Evolutionary conservation across 2,888 invertebrate genomes (phyloP).

Genomic region (Leistus spinibarbis): DNA sequence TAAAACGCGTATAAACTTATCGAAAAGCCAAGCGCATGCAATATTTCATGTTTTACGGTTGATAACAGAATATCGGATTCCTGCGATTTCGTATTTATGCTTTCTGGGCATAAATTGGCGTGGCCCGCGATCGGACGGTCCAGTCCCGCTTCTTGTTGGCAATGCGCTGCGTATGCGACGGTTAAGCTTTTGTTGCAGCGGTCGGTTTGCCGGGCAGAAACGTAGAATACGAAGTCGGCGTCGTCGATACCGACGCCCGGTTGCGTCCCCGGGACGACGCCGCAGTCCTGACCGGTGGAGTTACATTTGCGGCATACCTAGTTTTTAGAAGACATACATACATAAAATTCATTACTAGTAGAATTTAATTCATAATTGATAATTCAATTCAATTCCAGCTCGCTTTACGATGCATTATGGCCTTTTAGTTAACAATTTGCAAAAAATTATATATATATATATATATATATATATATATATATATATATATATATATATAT

Average conservation of each 20-base stretch:
- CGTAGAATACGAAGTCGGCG: constrained; percentile 95
- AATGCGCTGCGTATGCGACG: constrained; percentile 97
- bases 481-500: neutral
- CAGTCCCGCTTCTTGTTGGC: constrained; percentile 91
- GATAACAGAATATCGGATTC: constrained; percentile 91
- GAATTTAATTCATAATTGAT: too few relatives aligned
- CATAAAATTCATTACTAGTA: too few relatives aligned
- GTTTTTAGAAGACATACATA: neutral
- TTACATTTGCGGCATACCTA: constrained; percentile 89
- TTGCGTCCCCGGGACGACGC: constrained; percentile 61
- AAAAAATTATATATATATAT: too few relatives aligned
- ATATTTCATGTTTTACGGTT: constrained; percentile 97
- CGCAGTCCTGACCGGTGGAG: constrained; percentile 83
- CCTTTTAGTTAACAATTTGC: too few relatives aligned
- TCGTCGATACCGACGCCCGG: constrained; percentile 74
- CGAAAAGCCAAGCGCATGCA: constrained; percentile 97
- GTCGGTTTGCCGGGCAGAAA: constrained; percentile 91
- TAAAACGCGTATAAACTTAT: constrained; percentile 96
- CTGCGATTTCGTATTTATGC: constrained; percentile 88
- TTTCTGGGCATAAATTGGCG: constrained; percentile 96
- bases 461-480: too few relatives aligned
- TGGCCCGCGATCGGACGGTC: constrained; percentile 98
- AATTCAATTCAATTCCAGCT: too few relatives aligned
- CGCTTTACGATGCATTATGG: too few relatives aligned
- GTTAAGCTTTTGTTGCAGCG: constrained; percentile 90